A percentile compares a stretch with the other conserved stretches of the same genome.
Evolutionary conservation across 1,140 invertebrate genomes (phyloP).

Genomic region (Zaprionus taronus): DNA sequence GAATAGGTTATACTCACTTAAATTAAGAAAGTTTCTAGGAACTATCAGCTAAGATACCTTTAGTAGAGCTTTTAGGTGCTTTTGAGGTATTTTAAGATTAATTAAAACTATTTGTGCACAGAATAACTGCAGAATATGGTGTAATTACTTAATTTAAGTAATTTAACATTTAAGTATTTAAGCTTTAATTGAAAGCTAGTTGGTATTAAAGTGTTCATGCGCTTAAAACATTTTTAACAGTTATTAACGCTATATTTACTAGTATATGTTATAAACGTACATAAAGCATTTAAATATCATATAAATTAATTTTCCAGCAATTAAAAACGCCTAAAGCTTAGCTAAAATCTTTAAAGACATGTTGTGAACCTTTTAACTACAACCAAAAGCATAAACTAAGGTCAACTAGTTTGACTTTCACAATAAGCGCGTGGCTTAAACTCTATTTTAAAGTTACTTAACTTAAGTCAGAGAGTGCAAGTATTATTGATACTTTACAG

Average conservation of each 20-base stretch:
- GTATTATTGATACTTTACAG: background rate
- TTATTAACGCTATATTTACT: background rate
- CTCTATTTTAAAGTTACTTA: background rate
- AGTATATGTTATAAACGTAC: background rate
- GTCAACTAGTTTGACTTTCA: conserved; percentile 6
- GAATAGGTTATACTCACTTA: too few relatives aligned
- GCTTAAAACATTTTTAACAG: background rate
- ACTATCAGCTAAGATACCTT: too few relatives aligned
- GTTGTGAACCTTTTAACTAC: background rate
- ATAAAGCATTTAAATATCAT: background rate
- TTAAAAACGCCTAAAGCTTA: background rate
- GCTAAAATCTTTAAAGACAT: background rate
- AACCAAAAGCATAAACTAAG: conserved; percentile 1
- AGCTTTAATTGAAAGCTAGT: background rate
- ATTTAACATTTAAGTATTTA: too few relatives aligned
- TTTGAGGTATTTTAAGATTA: background rate
- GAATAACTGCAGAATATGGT: too few relatives aligned
- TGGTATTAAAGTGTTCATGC: background rate
- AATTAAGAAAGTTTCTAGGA: too few relatives aligned
- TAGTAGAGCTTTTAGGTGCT: background rate
- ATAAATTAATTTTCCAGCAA: background rate
- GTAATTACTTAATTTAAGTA: too few relatives aligned
- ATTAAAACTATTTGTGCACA: too few relatives aligned
- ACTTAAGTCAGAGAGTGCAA: background rate
- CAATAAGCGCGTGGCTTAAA: background rate